Conservation (phyloP, 1,140 invertebrate genomes). For the Paraescarpia echinospica region DNA sequence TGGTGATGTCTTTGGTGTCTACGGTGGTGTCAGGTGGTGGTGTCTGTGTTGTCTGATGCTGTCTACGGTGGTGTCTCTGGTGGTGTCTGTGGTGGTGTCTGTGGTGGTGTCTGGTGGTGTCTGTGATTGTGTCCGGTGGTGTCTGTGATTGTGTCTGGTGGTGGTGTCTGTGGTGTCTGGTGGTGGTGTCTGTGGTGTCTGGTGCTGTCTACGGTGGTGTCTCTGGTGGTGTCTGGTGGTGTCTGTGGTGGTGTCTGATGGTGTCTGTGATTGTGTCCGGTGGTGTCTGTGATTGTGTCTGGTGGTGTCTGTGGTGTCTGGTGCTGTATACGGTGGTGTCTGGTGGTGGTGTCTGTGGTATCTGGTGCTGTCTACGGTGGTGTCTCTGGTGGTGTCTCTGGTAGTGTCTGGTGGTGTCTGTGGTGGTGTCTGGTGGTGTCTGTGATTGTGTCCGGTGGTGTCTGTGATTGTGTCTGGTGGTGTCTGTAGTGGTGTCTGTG, state of each 20-base stretch:
- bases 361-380: too few relatives aligned
- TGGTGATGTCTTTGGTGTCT: neutral
- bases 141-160: neutral
- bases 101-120: neutral
- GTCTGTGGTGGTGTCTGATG: neutral
- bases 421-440: too few relatives aligned
- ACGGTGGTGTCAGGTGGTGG: neutral
- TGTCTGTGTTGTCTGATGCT: neutral
- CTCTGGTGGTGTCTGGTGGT: neutral
- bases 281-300: too few relatives aligned
- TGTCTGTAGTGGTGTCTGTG: neutral
- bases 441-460: too few relatives aligned
- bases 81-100: neutral
- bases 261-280: neutral
- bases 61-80: neutral
- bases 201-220: neutral
- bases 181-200: neutral
- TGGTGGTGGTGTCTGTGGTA: too few relatives aligned
- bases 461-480: too few relatives aligned
- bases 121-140: neutral
- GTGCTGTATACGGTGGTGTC: too few relatives aligned
- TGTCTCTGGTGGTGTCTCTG: too few relatives aligned
- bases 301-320: too few relatives aligned
- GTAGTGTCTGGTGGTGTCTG: too few relatives aligned
- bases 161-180: neutral